Conservation (phyloP, 2,888 invertebrate species). For the Apamea anceps region DNA sequence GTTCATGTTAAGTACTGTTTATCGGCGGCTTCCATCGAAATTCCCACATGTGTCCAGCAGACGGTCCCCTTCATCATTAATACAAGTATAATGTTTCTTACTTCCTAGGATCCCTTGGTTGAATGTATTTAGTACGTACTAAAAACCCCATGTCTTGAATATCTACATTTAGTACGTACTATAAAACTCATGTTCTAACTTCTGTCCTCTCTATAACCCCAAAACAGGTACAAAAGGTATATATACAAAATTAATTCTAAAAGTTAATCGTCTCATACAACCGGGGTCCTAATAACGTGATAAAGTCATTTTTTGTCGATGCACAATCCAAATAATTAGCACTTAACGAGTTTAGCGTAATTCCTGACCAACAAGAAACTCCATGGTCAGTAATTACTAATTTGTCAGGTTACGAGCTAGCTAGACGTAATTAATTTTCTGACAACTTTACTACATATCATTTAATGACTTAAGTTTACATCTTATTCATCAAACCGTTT, state of each 20-base stretch:
- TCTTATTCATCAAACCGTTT: constrained; percentile 60
- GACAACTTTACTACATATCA: constrained; percentile 30
- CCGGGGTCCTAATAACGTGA: not conserved
- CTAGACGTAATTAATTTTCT: constrained; percentile 33
- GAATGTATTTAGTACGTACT: not conserved
- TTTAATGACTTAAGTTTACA: constrained; percentile 55
- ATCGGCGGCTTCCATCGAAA: constrained; percentile 61
- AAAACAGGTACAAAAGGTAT: not conserved
- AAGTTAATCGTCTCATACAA: not conserved
- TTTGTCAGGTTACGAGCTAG: constrained; percentile 24
- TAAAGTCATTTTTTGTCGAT: not conserved
- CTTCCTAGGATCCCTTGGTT: constrained; percentile 35
- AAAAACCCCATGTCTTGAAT: not conserved
- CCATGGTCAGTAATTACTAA: not conserved
- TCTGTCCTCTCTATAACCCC: not conserved
- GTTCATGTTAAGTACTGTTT: constrained; percentile 64
- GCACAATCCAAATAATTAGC: not conserved
- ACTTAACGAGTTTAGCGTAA: constrained; percentile 7
- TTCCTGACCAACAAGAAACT: constrained; percentile 5
- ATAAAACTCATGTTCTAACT: not conserved
- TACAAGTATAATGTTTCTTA: constrained; percentile 46
- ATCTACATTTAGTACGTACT: not conserved
- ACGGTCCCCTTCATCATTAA: constrained; percentile 43
- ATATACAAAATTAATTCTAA: not conserved
- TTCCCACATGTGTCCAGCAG: constrained; percentile 62